Evolutionary conservation across 2,888 invertebrate species (phyloP).

Genomic region (Gryllus longicercus): DNA sequence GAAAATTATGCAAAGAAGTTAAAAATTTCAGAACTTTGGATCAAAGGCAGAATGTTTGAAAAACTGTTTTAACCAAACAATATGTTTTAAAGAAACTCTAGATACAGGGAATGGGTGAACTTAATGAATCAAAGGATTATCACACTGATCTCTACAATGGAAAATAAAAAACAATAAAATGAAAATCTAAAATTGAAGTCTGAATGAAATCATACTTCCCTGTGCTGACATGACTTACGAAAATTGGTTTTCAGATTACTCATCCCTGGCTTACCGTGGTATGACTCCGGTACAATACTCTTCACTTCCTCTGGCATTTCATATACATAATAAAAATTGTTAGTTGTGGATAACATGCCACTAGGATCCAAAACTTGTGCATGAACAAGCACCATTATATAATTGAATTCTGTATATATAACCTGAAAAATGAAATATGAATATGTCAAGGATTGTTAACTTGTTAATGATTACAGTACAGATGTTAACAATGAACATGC

Average conservation of each 20-base stretch:
- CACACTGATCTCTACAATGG: too few relatives aligned
- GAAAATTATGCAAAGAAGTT: too few relatives aligned
- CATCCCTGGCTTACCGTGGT: constrained; percentile 55
- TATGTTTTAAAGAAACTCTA: too few relatives aligned
- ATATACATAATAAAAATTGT: constrained; percentile 72
- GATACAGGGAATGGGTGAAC: too few relatives aligned
- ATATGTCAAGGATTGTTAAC: background rate
- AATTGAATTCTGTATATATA: constrained; percentile 50
- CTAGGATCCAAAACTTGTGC: constrained; percentile 64
- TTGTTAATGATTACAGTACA: background rate
- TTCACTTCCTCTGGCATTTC: constrained; percentile 51
- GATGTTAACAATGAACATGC: background rate
- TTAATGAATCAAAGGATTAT: too few relatives aligned
- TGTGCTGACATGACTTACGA: too few relatives aligned
- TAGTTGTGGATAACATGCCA: constrained; percentile 59
- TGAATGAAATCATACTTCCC: too few relatives aligned
- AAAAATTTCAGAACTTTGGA: too few relatives aligned
- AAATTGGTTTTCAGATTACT: background rate
- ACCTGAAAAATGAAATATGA: constrained; percentile 44
- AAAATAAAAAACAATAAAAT: too few relatives aligned
- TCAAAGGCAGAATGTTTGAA: too few relatives aligned
- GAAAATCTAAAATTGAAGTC: too few relatives aligned
- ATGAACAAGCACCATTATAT: constrained; percentile 63
- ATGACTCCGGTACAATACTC: constrained; percentile 61
- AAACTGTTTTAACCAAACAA: too few relatives aligned